These are phyloP conservation scores for Jordanella pulchra DNA, from an alignment of 2,797 vertebrate species.

Conservation along the genomic window DNA sequence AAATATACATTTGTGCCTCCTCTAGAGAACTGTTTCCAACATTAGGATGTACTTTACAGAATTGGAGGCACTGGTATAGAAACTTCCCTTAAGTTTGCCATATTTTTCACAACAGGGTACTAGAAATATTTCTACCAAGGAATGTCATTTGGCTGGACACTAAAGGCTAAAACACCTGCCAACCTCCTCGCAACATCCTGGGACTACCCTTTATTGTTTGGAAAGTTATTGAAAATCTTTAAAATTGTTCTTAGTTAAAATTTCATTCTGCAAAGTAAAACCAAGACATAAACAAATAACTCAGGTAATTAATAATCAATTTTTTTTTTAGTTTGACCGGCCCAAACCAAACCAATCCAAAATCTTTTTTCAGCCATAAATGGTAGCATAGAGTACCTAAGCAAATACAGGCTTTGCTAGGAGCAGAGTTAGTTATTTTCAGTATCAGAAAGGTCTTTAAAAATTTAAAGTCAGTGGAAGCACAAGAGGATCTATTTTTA, in stretches of 20 bases:
- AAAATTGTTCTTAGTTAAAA: background rate
- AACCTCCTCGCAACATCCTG: background rate
- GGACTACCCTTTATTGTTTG: background rate
- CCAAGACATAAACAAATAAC: background rate
- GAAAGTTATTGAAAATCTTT: background rate
- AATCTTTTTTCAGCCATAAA: background rate
- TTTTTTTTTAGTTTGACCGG: background rate
- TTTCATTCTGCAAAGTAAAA: background rate
- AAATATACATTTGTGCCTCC: constrained; percentile 10
- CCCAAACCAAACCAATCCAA: background rate
- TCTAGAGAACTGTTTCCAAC: constrained; percentile 3
- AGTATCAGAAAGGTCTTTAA: no score
- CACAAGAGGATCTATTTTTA: background rate
- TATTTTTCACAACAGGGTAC: background rate
- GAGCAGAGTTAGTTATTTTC: no score
- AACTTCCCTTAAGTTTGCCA: constrained; percentile 7
- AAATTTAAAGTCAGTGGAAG: background rate
- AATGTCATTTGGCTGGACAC: background rate
- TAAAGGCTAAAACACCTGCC: background rate
- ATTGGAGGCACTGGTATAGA: background rate
- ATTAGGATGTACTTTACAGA: background rate
- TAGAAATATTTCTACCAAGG: background rate
- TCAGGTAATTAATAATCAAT: background rate
- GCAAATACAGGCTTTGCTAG: no score
- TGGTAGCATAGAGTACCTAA: background rate